Conservation (phyloP, 2,888 invertebrate species). For the Diloba caeruleocephala region DNA sequence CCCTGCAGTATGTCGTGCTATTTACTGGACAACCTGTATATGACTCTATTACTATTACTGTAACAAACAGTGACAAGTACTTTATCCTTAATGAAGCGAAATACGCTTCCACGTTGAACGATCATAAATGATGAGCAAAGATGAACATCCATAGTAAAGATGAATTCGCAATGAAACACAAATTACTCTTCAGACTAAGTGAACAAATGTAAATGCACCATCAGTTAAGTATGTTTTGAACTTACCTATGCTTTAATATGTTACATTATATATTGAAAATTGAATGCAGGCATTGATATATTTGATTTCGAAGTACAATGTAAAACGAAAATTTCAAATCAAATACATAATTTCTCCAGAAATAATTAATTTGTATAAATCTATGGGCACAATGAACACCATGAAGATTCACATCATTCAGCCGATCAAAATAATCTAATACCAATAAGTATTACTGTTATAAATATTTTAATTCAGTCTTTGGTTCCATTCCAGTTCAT, state of each 20-base stretch:
- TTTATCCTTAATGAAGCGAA: too few species aligned
- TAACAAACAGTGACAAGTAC: too few species aligned
- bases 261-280: conserved; percentile 43
- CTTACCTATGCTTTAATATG: conserved; percentile 28
- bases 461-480: conserved; percentile 83
- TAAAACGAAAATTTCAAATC: conserved; percentile 39
- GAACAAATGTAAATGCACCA: too few species aligned
- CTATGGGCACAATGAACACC: conserved; percentile 53
- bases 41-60: too few species aligned
- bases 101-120: too few species aligned
- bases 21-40: too few species aligned
- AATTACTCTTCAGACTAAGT: too few species aligned
- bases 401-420: conserved; percentile 57
- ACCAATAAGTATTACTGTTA: conserved; percentile 79
- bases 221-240: conserved; percentile 21
- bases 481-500: conserved; percentile 83
- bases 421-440: conserved; percentile 74
- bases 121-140: too few species aligned
- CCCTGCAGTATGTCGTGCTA: too few species aligned
- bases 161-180: too few species aligned
- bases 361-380: conserved; percentile 47
- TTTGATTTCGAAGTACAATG: conserved; percentile 34
- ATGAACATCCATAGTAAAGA: too few species aligned
- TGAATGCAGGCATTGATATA: conserved; percentile 40
- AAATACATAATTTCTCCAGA: conserved; percentile 32